Evolutionary conservation across 2,797 vertebrate species (phyloP).

Genomic region (Chloroceryle inda): DNA sequence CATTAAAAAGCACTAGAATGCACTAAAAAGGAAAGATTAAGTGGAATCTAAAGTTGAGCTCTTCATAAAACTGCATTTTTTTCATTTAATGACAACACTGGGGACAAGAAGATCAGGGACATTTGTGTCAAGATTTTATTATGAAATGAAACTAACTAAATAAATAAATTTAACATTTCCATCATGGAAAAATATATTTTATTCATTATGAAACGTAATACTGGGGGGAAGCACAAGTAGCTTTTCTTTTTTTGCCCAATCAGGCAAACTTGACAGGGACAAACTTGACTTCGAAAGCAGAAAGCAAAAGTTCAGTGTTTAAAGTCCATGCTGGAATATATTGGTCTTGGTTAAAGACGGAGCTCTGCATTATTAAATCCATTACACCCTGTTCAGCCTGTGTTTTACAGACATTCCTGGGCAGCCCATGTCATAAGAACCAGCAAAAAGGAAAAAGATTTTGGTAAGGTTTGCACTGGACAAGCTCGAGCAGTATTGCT

Average conservation of each 20-base stretch:
- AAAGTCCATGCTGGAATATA: not conserved
- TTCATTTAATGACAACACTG: no score
- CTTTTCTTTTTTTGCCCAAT: not conserved
- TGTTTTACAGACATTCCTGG: not conserved
- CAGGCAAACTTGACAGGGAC: not conserved
- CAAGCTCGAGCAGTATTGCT: not conserved
- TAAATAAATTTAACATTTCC: no score
- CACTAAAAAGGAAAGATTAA: no score
- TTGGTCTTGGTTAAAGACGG: not conserved
- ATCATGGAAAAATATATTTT: not conserved
- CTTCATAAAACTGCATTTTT: no score
- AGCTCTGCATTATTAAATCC: not conserved
- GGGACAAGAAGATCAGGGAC: no score
- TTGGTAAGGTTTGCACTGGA: not conserved
- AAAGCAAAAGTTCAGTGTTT: not conserved
- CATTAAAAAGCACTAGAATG: no score
- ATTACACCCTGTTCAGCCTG: not conserved
- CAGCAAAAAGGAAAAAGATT: not conserved
- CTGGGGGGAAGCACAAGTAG: not conserved
- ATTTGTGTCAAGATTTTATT: not conserved
- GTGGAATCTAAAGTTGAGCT: no score
- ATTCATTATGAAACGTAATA: not conserved
- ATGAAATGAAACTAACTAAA: not conserved
- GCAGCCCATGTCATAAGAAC: not conserved
- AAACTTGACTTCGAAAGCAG: not conserved